phyloP scores from a whole-genome alignment of 2,797 vertebrate species.

The Knipowitschia caucasica region DNA sequence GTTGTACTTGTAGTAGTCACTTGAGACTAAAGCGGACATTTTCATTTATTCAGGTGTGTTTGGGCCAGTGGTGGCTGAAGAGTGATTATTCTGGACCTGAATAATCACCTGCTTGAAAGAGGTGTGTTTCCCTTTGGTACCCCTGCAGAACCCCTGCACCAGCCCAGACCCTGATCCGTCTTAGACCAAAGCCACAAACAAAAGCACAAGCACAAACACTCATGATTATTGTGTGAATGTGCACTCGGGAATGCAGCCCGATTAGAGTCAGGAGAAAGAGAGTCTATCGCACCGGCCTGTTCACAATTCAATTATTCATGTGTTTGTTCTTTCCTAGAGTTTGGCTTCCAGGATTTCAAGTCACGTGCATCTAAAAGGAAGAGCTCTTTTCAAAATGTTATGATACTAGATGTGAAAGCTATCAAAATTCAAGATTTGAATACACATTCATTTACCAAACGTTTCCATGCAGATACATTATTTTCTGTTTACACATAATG shows the following conservation, averaged over 20 bases:
- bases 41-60: background rate
- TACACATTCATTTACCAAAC: too few species aligned
- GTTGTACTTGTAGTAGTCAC: too few species aligned
- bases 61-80: too few species aligned
- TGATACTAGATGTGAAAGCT: background rate
- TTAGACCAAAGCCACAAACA: slow-evolving; percentile 64
- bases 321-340: background rate
- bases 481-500: too few species aligned
- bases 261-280: slow-evolving; percentile 25
- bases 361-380: background rate
- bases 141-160: slow-evolving; percentile 25
- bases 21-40: too few species aligned
- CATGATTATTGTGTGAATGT: slow-evolving; percentile 40
- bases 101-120: background rate
- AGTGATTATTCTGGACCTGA: too few species aligned
- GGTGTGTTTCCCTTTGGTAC: slow-evolving; percentile 23
- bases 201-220: slow-evolving; percentile 45
- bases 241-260: slow-evolving; percentile 36
- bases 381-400: background rate
- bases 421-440: background rate
- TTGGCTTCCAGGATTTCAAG: background rate
- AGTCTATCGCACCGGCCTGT: slow-evolving; percentile 21
- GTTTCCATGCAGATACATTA: too few species aligned
- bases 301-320: slow-evolving; percentile 24
- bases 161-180: slow-evolving; percentile 56